Percentiles rank a stretch among this genome's conserved stretches.
phyloP scores from a whole-genome alignment of 2,888 invertebrate genomes.

The Perizoma affinitatum region DNA sequence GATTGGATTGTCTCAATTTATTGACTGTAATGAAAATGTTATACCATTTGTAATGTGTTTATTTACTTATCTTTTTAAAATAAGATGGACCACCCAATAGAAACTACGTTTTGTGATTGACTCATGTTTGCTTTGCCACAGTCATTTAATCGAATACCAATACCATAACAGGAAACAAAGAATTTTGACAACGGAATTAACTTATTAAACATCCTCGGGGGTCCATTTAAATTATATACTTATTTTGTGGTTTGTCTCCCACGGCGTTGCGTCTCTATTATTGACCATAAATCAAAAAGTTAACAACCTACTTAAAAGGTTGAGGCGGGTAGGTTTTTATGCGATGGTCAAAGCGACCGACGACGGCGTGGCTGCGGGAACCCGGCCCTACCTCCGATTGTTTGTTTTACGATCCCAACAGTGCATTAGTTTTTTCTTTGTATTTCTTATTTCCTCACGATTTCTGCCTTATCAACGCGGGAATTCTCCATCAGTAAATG shows the following conservation, averaged over 20 bases:
- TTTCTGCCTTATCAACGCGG: constrained; percentile 71
- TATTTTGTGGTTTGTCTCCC: constrained; percentile 77
- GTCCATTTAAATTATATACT: constrained; percentile 80
- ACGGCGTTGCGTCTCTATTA: constrained; percentile 83
- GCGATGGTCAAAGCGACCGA: constrained; percentile 76
- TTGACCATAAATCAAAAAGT: constrained; percentile 84
- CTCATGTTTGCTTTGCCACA: constrained; percentile 32
- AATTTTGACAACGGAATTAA: constrained; percentile 67
- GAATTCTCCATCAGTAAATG: constrained; percentile 53
- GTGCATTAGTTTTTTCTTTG: constrained; percentile 77
- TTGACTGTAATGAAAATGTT: constrained; percentile 47
- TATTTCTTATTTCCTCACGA: constrained; percentile 75
- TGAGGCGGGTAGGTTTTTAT: constrained; percentile 80
- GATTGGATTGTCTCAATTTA: constrained; percentile 51
- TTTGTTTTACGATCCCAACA: constrained; percentile 83
- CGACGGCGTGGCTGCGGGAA: constrained; percentile 66
- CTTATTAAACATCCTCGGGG: constrained; percentile 76
- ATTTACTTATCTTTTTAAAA: constrained; percentile 34
- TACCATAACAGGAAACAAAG: constrained; percentile 62
- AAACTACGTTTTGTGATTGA: constrained; percentile 48
- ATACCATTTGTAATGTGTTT: constrained; percentile 41
- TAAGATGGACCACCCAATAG: constrained; percentile 66
- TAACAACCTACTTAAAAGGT: constrained; percentile 84
- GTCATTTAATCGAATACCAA: constrained; percentile 43
- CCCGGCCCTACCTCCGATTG: constrained; percentile 72